phyloP scores from a whole-genome alignment of 2,888 invertebrate species.

The Pristionchus fissidentatus region DNA sequence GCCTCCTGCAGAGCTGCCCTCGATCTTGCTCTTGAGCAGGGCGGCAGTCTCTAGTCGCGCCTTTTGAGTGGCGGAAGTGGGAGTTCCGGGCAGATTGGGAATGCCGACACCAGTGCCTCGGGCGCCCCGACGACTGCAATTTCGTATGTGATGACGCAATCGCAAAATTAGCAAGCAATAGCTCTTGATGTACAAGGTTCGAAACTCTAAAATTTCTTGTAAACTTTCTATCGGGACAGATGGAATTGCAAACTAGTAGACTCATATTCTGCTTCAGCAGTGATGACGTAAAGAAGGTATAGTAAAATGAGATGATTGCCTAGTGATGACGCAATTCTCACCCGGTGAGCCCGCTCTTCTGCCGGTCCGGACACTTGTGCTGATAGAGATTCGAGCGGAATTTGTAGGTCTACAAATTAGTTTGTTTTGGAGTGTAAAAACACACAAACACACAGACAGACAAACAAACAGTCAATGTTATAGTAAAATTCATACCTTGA shows the following conservation, averaged over 20 bases:
- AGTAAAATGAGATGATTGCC: too few species aligned
- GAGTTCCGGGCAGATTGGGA: background rate
- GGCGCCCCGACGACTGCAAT: slow-evolving; percentile 42
- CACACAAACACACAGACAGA: too few species aligned
- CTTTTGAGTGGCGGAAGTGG: slow-evolving; percentile 24
- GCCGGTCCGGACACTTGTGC: slow-evolving; percentile 74
- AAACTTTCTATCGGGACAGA: too few species aligned
- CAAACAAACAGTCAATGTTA: too few species aligned
- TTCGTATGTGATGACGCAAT: background rate
- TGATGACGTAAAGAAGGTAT: too few species aligned
- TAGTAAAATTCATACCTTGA: slow-evolving; percentile 61
- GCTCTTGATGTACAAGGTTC: background rate
- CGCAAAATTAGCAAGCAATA: background rate
- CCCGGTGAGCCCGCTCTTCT: slow-evolving; percentile 60
- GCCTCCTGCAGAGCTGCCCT: slow-evolving; percentile 3
- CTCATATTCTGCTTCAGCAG: too few species aligned
- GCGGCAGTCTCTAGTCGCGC: slow-evolving; percentile 52
- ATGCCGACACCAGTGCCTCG: slow-evolving; percentile 39
- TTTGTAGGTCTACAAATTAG: slow-evolving; percentile 72
- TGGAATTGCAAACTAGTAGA: too few species aligned
- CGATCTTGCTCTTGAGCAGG: slow-evolving; percentile 57
- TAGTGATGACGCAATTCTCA: slow-evolving; percentile 1
- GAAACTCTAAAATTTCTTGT: background rate
- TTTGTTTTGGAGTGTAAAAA: background rate
- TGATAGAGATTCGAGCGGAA: slow-evolving; percentile 76